These are phyloP conservation scores for Acanthopleura granulata DNA, from an alignment of 2,888 invertebrate species.

Conservation along the genomic window DNA sequence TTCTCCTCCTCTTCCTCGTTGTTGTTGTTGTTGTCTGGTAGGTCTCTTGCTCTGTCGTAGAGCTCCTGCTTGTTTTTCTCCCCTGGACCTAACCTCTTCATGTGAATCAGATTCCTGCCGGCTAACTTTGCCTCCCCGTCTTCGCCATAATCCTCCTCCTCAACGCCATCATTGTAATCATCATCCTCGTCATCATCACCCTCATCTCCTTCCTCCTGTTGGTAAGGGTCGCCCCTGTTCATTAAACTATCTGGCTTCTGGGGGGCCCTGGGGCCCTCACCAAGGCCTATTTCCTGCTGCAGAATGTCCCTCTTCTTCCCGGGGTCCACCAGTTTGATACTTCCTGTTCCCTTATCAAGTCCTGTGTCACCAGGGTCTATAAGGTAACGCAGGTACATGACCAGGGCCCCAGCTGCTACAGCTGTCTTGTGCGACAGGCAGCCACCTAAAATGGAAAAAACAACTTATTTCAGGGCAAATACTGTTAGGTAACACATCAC, in stretches of 20 bases:
- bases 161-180: conserved; percentile 29
- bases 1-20: background rate
- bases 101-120: background rate
- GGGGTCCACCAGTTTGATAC: conserved; percentile 21
- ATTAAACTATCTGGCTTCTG: background rate
- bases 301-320: conserved; percentile 7
- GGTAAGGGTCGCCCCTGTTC: conserved; percentile 36
- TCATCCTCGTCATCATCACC: conserved; percentile 35
- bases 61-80: background rate
- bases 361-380: conserved; percentile 44
- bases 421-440: conserved; percentile 66
- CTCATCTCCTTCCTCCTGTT: conserved; percentile 42
- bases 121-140: conserved; percentile 30
- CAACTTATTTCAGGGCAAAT: background rate
- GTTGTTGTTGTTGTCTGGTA: background rate
- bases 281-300: background rate
- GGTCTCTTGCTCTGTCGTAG: background rate
- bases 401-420: conserved; percentile 63
- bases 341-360: conserved; percentile 26
- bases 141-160: conserved; percentile 35
- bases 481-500: background rate
- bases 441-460: conserved; percentile 48
- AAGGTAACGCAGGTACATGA: conserved; percentile 59
- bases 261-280: background rate
- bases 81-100: background rate